Evolutionary conservation across 2,113 vertebrate genomes (phyloP).

Genomic region (Stegastes partitus): DNA sequence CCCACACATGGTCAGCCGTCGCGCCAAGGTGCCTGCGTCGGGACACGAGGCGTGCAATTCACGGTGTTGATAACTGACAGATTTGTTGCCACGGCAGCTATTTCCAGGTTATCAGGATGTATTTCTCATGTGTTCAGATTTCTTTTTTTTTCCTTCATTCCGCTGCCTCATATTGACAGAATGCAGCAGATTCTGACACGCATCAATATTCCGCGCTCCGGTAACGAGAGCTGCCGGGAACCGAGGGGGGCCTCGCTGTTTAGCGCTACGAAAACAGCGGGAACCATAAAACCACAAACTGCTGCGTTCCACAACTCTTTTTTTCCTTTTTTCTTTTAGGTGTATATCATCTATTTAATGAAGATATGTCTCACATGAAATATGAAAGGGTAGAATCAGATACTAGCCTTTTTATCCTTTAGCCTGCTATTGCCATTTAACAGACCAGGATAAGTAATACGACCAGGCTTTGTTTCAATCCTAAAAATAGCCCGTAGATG

Average conservation of each 20-base stretch:
- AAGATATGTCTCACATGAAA: conserved; percentile 10
- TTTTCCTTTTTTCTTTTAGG: background rate
- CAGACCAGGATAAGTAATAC: background rate
- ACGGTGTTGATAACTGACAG: conserved; percentile 39
- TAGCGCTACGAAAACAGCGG: conserved; percentile 28
- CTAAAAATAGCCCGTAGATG: background rate
- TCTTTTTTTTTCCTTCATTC: background rate
- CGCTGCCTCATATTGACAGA: conserved; percentile 49
- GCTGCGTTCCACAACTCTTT: background rate
- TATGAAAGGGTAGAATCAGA: conserved; percentile 12
- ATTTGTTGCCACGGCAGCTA: conserved; percentile 8
- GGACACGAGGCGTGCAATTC: background rate
- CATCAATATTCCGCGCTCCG: conserved; percentile 55
- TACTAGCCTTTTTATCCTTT: background rate
- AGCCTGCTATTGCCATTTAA: background rate
- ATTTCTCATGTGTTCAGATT: conserved; percentile 44
- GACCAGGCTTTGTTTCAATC: background rate
- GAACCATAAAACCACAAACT: conserved; percentile 26
- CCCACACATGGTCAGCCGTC: conserved; percentile 15
- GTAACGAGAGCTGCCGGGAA: conserved; percentile 42
- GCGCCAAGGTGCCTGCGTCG: background rate
- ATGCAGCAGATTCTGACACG: conserved; percentile 44
- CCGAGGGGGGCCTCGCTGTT: conserved; percentile 24
- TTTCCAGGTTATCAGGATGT: conserved; percentile 20
- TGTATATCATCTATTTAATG: conserved; percentile 4